A percentile compares a stretch with the other conserved stretches of the same genome.
Evolutionary conservation across 2,888 invertebrate genomes (phyloP).

Genomic region (Epsilonema sp.): DNA sequence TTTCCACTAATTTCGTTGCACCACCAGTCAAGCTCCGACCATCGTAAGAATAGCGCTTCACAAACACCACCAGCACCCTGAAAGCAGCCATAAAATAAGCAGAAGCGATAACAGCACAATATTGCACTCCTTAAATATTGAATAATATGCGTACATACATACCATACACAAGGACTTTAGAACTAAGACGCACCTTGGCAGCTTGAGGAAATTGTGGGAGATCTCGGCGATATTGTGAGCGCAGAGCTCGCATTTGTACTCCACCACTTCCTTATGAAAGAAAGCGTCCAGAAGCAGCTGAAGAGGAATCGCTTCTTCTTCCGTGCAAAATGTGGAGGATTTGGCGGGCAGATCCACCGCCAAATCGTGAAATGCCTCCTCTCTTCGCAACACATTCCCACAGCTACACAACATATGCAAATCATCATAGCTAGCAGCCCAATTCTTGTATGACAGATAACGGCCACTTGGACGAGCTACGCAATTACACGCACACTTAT

Average conservation of each 20-base stretch:
- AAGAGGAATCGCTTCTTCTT: neutral
- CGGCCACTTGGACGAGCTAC: too few relatives aligned
- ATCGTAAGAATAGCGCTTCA: conserved; percentile 24
- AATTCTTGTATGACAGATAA: too few relatives aligned
- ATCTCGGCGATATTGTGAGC: conserved; percentile 19
- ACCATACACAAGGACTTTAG: too few relatives aligned
- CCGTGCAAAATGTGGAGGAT: conserved; percentile 8
- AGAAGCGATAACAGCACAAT: neutral
- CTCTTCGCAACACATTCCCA: conserved; percentile 18
- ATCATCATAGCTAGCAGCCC: neutral
- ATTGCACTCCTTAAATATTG: too few relatives aligned
- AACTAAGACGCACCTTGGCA: conserved; percentile 30
- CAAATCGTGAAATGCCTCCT: conserved; percentile 25
- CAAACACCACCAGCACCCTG: conserved; percentile 26
- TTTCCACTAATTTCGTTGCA: neutral
- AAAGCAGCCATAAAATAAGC: conserved; percentile 4
- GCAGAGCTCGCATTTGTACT: conserved; percentile 28
- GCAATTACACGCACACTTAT: too few relatives aligned
- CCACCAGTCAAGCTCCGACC: conserved; percentile 6
- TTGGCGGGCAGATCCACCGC: conserved; percentile 24
- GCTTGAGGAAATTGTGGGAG: conserved; percentile 19
- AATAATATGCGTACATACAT: too few relatives aligned
- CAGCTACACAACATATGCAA: conserved; percentile 15
- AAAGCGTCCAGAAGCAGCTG: conserved; percentile 25
- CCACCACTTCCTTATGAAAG: conserved; percentile 21